Evolutionary conservation across 2,797 vertebrate species (phyloP).

Genomic region (Salarias fasciatus): DNA sequence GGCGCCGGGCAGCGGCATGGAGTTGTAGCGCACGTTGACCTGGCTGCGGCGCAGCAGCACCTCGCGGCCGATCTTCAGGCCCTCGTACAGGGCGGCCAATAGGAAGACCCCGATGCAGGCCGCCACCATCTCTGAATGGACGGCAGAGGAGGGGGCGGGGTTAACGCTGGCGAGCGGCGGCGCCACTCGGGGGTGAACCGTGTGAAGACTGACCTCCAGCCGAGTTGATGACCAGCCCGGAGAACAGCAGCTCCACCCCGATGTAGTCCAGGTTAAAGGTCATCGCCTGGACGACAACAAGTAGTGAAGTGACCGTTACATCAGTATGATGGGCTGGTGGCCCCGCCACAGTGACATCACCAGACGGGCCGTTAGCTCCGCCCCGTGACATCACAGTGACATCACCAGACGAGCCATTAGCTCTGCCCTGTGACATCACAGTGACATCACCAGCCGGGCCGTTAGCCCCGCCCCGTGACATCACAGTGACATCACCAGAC

Average conservation of each 20-base stretch:
- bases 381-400: too few species aligned
- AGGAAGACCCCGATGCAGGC: slow-evolving; percentile 94
- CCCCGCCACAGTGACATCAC: too few species aligned
- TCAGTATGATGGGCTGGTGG: too few species aligned
- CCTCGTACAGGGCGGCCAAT: slow-evolving; percentile 93
- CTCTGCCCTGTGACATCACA: too few species aligned
- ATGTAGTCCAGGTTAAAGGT: slow-evolving; percentile 91
- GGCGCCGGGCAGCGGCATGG: slow-evolving; percentile 95
- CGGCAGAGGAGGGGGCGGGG: background rate
- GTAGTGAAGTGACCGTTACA: too few species aligned
- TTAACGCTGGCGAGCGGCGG: too few species aligned
- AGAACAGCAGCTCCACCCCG: slow-evolving; percentile 91
- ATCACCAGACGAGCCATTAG: too few species aligned
- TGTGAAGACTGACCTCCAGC: slow-evolving; percentile 84
- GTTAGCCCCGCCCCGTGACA: too few species aligned
- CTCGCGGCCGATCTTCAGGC: slow-evolving; percentile 95
- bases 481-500: too few species aligned
- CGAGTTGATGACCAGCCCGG: slow-evolving; percentile 90
- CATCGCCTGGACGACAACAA: slow-evolving; percentile 86
- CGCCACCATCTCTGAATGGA: slow-evolving; percentile 91
- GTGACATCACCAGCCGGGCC: too few species aligned
- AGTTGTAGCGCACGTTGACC: slow-evolving; percentile 98
- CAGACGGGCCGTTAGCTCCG: too few species aligned
- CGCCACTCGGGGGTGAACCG: too few species aligned
- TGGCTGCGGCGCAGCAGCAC: slow-evolving; percentile 92